Percentiles rank a stretch among this genome's conserved stretches.
phyloP scores from a whole-genome alignment of 2,888 invertebrate genomes.

The Ephialtes manifestator region DNA sequence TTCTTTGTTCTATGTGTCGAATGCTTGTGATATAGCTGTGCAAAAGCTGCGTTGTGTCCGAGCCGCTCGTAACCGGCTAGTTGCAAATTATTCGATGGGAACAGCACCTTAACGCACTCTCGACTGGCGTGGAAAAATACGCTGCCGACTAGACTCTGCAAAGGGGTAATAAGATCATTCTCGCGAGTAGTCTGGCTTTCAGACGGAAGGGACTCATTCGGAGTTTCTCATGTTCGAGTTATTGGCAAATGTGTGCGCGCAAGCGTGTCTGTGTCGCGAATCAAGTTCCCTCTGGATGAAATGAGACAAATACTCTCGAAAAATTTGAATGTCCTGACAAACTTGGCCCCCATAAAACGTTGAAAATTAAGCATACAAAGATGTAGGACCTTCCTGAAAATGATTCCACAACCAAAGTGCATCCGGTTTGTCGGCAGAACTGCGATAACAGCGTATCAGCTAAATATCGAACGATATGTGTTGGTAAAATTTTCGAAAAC shows the following conservation, averaged over 20 bases:
- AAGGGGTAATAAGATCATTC: slow-evolving; percentile 42
- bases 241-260: not conserved
- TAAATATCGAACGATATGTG: too few relatives aligned
- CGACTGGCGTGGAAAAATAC: slow-evolving; percentile 60
- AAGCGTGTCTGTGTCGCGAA: not conserved
- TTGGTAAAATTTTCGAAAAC: too few relatives aligned
- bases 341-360: too few relatives aligned
- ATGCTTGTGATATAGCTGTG: not conserved
- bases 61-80: slow-evolving; percentile 54
- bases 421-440: too few relatives aligned
- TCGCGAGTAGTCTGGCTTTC: slow-evolving; percentile 12
- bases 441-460: too few relatives aligned
- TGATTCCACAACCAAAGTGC: too few relatives aligned
- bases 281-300: not conserved
- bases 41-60: not conserved
- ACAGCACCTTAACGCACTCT: slow-evolving; percentile 26
- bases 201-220: slow-evolving; percentile 61
- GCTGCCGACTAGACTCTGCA: slow-evolving; percentile 1
- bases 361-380: not conserved
- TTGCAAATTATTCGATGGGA: slow-evolving; percentile 44
- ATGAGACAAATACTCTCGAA: not conserved
- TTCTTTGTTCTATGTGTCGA: not conserved
- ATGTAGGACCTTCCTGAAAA: not conserved
- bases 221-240: slow-evolving; percentile 12
- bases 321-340: too few relatives aligned